phyloP scores from a whole-genome alignment of 2,888 invertebrate genomes.

The Hirtodrosophila duncani region DNA sequence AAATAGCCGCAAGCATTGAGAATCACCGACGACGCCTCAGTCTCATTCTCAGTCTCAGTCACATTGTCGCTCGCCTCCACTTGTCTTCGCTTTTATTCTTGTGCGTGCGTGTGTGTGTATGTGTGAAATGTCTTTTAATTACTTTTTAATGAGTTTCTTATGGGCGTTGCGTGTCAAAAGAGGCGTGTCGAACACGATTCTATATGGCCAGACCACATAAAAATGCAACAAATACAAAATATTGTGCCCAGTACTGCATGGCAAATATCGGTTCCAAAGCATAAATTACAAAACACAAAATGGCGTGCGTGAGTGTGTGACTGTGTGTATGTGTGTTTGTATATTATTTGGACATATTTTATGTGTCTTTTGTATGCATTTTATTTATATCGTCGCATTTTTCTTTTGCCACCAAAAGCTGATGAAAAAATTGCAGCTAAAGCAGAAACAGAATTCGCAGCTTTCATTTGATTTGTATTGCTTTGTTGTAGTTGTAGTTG shows the following conservation, averaged over 20 bases:
- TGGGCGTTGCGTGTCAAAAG: too few species aligned
- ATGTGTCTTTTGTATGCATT: slow-evolving; percentile 55
- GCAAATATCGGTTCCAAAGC: too few species aligned
- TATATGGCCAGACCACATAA: neutral
- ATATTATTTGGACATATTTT: slow-evolving; percentile 50
- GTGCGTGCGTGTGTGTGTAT: neutral
- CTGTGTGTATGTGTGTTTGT: slow-evolving; percentile 14
- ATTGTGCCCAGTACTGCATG: slow-evolving; percentile 19
- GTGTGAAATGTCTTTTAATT: slow-evolving; percentile 42
- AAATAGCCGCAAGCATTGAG: slow-evolving; percentile 43
- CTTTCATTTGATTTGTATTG: slow-evolving; percentile 67
- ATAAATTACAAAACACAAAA: neutral
- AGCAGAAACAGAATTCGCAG: slow-evolving; percentile 14
- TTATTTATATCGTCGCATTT: slow-evolving; percentile 64
- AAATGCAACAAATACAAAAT: slow-evolving; percentile 3
- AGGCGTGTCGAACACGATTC: neutral
- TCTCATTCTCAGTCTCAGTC: slow-evolving; percentile 9
- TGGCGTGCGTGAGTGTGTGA: neutral
- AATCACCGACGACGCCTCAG: slow-evolving; percentile 23
- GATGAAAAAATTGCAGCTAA: slow-evolving; percentile 47
- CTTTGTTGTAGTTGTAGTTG: slow-evolving; percentile 27
- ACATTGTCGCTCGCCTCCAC: too few species aligned
- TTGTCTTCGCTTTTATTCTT: too few species aligned
- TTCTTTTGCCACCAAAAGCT: slow-evolving; percentile 45
- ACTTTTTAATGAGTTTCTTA: slow-evolving; percentile 49